Base-by-base conservation (phyloP, 1,140 invertebrate genomes). In the Hormaphis cornu region DNA sequence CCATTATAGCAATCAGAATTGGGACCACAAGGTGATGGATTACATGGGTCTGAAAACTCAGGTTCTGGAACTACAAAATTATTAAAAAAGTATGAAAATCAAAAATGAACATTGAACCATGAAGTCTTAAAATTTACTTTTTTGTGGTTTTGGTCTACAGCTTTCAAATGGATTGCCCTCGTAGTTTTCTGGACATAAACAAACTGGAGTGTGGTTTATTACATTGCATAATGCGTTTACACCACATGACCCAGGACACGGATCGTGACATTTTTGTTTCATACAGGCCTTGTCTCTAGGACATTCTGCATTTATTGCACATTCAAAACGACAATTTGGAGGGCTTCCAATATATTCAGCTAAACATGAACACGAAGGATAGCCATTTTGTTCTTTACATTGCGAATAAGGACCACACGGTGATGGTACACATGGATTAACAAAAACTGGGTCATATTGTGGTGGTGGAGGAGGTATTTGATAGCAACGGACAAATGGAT, bases 401-500 rank as follows among this genome's bases (percentile, higher is more conserved):
- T 84, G 75, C 10, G 87, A 81, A 75, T 88, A 86, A 16, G 85
- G 83, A 66, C 87, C 87, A 77, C 88, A 89, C 18, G 85, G 85
- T 44, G 85, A 85, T 46, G 86, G 84, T 50, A 81, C 77, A 73
- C 87, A 88, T 18, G 84, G 83, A 73, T 85, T 82, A 71, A 84
- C 72, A 77, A 81, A 73, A 85, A 89, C 54, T 83, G 74, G 70
- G 61, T 73, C 72, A 53, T 70, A 18, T 69, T 72, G 46, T 61
- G 73, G 73, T 69, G 71, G 70, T 53, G 77, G 75, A 16, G 77
- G 75, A 52, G 69, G 70, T 22, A 73, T 58, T 20, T 59, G 42
- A 33, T 78, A 79, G 58, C 82, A 83, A 72, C 80, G 76, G 10
- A 78, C 79, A 63, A 83, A 83, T 53, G 82, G 82, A 79, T 83